Conservation (phyloP, 1,140 invertebrate genomes). For the Portunus trituberculatus region DNA sequence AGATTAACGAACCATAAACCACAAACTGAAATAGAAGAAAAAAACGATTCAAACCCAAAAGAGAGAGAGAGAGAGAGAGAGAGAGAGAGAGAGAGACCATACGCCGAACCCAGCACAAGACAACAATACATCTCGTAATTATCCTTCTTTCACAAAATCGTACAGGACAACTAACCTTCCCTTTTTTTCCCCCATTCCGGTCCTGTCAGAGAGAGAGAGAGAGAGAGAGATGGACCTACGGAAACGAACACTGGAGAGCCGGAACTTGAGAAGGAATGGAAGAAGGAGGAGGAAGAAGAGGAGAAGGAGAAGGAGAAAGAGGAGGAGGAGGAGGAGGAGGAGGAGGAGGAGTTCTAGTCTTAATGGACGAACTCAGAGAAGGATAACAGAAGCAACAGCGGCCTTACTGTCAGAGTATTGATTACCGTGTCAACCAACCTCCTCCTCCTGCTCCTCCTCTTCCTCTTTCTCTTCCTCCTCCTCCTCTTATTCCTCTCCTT, state of each 20-base stretch:
- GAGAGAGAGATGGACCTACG: background rate
- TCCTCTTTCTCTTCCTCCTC: background rate
- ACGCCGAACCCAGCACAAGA: background rate
- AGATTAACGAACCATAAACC: background rate
- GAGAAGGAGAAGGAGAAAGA: background rate
- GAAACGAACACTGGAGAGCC: background rate
- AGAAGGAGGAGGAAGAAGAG: background rate
- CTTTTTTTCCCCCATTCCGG: background rate
- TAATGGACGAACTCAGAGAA: background rate
- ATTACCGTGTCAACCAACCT: background rate
- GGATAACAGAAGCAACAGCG: background rate
- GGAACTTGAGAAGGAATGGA: background rate
- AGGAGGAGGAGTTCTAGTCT: background rate
- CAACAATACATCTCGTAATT: no score
- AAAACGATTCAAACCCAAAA: background rate
- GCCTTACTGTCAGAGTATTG: background rate
- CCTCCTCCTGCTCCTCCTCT: background rate
- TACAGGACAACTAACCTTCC: background rate
- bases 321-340: conserved; percentile 12
- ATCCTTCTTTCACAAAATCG: background rate
- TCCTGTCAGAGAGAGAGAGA: no score
- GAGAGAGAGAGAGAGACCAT: background rate
- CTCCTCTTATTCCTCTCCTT: background rate
- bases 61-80: conserved; percentile 35
- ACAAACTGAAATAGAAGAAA: no score